Percentiles rank a stretch among this genome's conserved stretches.
phyloP scores from a whole-genome alignment of 1,140 invertebrate species.

The Brachionus rubens region DNA sequence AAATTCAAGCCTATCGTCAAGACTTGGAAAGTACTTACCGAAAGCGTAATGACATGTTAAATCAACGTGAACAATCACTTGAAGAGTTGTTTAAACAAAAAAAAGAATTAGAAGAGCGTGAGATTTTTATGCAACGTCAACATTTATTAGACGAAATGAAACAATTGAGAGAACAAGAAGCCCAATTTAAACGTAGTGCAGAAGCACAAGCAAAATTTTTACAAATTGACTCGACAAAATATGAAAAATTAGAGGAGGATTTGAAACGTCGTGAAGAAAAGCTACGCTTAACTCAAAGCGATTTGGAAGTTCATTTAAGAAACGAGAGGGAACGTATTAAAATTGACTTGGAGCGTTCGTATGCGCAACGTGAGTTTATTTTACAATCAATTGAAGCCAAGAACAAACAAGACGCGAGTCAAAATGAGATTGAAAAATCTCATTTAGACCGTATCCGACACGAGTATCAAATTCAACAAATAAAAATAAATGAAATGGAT shows the following conservation, averaged over 20 bases:
- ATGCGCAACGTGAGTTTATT: conserved; percentile 35
- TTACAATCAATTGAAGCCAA: conserved; percentile 38
- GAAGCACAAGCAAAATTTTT: conserved; percentile 23
- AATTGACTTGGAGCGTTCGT: conserved; percentile 28
- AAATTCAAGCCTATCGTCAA: not conserved
- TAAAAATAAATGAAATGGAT: conserved; percentile 31
- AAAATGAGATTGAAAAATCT: conserved; percentile 36
- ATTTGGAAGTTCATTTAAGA: not conserved
- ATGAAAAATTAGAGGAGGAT: conserved; percentile 25
- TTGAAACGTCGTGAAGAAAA: conserved; percentile 17
- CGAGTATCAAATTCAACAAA: conserved; percentile 13
- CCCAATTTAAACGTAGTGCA: not conserved
- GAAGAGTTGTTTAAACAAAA: conserved; percentile 32
- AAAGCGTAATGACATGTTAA: conserved; percentile 16
- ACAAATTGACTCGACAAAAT: not conserved
- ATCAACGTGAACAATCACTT: conserved; percentile 3
- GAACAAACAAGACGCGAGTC: conserved; percentile 28
- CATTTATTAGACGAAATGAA: conserved; percentile 37
- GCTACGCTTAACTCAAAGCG: not conserved
- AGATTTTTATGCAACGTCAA: conserved; percentile 29
- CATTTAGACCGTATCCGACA: conserved; percentile 16
- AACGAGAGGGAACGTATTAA: conserved; percentile 34
- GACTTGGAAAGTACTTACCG: conserved; percentile 4
- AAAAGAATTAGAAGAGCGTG: conserved; percentile 30
- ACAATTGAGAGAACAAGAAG: conserved; percentile 38